Evolutionary conservation across 2,797 vertebrate species (phyloP).

Genomic region (Takifugu ocellatus): DNA sequence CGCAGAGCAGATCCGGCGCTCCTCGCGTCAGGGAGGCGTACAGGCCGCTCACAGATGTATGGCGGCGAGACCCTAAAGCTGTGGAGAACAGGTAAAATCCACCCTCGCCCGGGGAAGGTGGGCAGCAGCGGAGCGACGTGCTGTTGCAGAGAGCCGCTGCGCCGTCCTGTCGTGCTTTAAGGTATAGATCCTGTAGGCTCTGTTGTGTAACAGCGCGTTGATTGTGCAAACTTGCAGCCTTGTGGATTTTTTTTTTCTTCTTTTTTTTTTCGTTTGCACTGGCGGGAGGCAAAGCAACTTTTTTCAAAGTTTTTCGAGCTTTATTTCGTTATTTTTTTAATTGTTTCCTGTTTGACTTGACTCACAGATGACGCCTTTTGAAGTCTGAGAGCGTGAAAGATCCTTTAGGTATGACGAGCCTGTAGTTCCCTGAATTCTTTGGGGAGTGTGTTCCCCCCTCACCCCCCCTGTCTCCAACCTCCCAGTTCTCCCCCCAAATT

Average conservation of each 20-base stretch:
- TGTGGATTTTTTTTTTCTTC: constrained; percentile 4
- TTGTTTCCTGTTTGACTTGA: no score
- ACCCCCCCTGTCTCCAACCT: constrained; percentile 51
- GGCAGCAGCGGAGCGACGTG: background rate
- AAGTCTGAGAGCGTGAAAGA: background rate
- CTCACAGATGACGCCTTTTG: background rate
- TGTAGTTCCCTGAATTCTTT: constrained; percentile 28
- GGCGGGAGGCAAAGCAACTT: constrained; percentile 28
- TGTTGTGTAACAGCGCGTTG: constrained; percentile 59
- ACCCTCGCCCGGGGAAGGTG: background rate
- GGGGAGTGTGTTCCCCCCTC: constrained; percentile 40
- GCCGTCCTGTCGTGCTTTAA: constrained; percentile 9
- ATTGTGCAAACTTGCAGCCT: constrained; percentile 47
- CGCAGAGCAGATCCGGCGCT: constrained; percentile 41
- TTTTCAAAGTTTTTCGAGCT: constrained; percentile 10
- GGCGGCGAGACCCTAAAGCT: constrained; percentile 42
- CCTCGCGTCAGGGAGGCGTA: constrained; percentile 40
- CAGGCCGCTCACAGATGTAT: constrained; percentile 58
- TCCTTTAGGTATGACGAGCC: constrained; percentile 3
- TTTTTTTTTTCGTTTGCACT: background rate
- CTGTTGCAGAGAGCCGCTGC: background rate
- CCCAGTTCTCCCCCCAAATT: constrained; percentile 66
- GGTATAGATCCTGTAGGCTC: constrained; percentile 52
- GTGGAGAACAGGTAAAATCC: constrained; percentile 39
- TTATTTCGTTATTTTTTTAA: background rate